Evolutionary conservation across 2,797 vertebrate species (phyloP).

Genomic region (Megalops cyprinoides): DNA sequence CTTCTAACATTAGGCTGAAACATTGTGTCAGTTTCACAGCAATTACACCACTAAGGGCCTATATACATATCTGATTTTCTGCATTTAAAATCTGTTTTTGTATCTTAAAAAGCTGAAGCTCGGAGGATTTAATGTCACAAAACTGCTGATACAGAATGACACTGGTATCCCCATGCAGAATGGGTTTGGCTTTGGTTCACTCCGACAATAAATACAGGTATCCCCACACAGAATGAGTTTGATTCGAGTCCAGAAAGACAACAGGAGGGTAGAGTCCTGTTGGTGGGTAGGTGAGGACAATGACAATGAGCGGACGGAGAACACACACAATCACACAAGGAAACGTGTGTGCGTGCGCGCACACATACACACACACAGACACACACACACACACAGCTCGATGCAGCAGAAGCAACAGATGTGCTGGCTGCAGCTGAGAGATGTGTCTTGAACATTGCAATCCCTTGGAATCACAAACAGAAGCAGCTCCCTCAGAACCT

Average conservation of each 20-base stretch:
- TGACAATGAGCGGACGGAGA: constrained; percentile 46
- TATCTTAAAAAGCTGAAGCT: too few species aligned
- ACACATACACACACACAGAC: constrained; percentile 19
- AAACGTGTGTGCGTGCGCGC: too few species aligned
- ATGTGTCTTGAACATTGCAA: constrained; percentile 6
- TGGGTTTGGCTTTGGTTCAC: too few species aligned
- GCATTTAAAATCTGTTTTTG: too few species aligned
- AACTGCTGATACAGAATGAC: too few species aligned
- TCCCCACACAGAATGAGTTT: too few species aligned
- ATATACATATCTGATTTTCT: constrained; percentile 35
- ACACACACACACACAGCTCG: background rate
- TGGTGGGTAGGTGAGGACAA: too few species aligned
- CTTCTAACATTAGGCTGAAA: background rate
- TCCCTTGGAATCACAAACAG: background rate
- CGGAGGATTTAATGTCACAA: too few species aligned
- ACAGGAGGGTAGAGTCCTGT: too few species aligned
- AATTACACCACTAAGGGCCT: constrained; percentile 32
- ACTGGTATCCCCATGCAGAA: too few species aligned
- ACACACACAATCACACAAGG: constrained; percentile 33
- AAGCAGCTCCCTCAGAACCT: background rate
- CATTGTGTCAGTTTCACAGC: background rate
- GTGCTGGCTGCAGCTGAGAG: background rate
- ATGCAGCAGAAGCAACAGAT: background rate
- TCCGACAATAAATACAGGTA: too few species aligned
- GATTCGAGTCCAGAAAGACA: too few species aligned